Base-by-base conservation (phyloP, 2,113 vertebrate species). In the Amphiprion percula region DNA sequence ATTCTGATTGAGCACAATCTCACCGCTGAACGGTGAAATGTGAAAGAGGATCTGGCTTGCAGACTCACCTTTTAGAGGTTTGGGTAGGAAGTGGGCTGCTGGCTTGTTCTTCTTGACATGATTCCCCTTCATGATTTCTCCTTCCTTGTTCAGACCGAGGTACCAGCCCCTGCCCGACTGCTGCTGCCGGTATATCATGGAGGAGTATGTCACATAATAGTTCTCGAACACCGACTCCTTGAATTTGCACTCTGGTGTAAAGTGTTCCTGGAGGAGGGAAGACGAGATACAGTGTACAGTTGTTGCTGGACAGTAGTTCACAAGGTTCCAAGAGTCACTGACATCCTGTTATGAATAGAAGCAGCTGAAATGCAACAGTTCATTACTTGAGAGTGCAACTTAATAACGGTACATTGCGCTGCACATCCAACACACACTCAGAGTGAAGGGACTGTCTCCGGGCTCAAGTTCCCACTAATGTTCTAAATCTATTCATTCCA, bases 51-150 rank as follows among this genome's bases (percentile, higher is more conserved):
- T 69, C 0, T 23, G 24, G n/a, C 26, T 26, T 26, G 21, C 12
- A 33, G 37, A 5, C 83, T 90, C 94, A 99, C 98, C 98, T 97
- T 99, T 98, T 73, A 99, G 95, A 89, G 98, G 98, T 95, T 99
- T 99, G 91, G 98, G 98, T 86, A 99, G 97, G 91, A 99, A 99
- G 89, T 99, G 98, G 81, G 97, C 98, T 69, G 98, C 97, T 81
- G 98, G 97, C 89, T 99, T 99, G 74, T 98, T 99, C 93, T 99
- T 99, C 95, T 99, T 99, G 82, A 99, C 98, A 0, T 99, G 98
- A 86, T 99, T 99, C 80, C 98, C 98, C 95, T 99, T 99, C 98
- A 99, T 99, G 88, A 99, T 97, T 93, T 98, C 97, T n/a, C 98
- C 97, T 90, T 99, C 98, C 92, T 99, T 99, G 94, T 99, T 99